These are phyloP conservation scores for Cottoperca gobio DNA, from an alignment of 2,797 vertebrate genomes.

Conservation along the genomic window DNA sequence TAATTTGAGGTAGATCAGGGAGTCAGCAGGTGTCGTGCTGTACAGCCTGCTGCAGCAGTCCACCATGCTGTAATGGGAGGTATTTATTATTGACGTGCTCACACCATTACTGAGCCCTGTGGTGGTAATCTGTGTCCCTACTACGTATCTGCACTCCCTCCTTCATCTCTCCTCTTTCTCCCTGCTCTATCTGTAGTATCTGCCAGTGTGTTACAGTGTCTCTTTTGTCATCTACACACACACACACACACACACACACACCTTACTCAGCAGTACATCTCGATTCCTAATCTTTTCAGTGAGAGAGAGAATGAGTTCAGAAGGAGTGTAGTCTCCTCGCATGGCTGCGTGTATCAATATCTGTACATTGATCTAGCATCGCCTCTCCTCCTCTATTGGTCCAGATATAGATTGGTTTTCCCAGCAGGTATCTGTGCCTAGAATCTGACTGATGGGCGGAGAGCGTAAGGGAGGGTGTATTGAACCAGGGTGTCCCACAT, in stretches of 20 bases:
- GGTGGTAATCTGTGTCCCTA: conserved; percentile 79
- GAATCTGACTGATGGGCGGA: conserved; percentile 78
- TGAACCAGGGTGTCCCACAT: conserved; percentile 69
- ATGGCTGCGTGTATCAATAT: conserved; percentile 82
- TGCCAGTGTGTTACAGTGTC: conserved; percentile 67
- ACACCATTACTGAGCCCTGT: conserved; percentile 73
- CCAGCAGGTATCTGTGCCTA: conserved; percentile 77
- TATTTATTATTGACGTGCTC: conserved; percentile 84
- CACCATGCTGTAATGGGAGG: conserved; percentile 76
- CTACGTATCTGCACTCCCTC: conserved; percentile 55
- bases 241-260: conserved; percentile 56
- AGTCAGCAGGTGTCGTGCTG: conserved; percentile 74
- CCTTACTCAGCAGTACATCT: conserved; percentile 83
- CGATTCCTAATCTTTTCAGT: conserved; percentile 76
- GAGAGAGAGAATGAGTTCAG: conserved; percentile 76
- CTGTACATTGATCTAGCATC: conserved; percentile 83
- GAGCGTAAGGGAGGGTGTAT: conserved; percentile 64
- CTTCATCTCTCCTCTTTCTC: conserved; percentile 27
- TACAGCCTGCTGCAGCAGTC: conserved; percentile 61
- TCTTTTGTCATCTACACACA: conserved; percentile 66
- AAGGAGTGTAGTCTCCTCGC: conserved; percentile 74
- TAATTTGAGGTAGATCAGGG: conserved; percentile 74
- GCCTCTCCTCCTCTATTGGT: conserved; percentile 79
- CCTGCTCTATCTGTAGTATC: conserved; percentile 62
- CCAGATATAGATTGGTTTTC: conserved; percentile 85